These are phyloP conservation scores for Grammomys dolichurus DNA, from an alignment of 2,113 vertebrate genomes.

Conservation along the genomic window DNA sequence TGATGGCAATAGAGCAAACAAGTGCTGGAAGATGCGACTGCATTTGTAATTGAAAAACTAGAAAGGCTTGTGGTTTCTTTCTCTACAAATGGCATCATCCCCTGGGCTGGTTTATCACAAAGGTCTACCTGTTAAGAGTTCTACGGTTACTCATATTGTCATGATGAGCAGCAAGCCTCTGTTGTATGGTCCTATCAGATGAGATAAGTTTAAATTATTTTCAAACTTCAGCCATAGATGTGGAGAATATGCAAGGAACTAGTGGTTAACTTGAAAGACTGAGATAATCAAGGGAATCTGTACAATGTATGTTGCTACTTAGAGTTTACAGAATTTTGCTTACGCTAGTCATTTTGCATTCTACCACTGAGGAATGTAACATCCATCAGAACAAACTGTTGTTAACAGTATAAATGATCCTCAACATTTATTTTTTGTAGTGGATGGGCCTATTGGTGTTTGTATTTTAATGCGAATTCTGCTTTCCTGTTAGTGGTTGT, in stretches of 20 bases:
- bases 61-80: too few species aligned
- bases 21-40: fast-evolving
- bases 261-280: neutral
- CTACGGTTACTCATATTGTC: neutral
- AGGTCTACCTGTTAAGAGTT: neutral
- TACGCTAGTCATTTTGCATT: neutral
- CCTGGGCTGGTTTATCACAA: neutral
- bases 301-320: neutral
- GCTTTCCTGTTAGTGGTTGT: too few species aligned
- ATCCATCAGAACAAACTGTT: neutral
- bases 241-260: neutral
- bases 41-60: neutral
- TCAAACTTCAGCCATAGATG: neutral
- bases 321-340: conserved; percentile 5
- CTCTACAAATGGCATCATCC: neutral
- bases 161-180: neutral
- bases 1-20: too few species aligned
- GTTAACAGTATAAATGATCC: neutral
- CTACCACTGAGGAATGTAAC: neutral
- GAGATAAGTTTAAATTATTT: neutral
- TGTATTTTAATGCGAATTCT: too few species aligned
- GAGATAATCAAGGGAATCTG: neutral
- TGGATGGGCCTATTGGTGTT: too few species aligned
- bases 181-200: too few species aligned
- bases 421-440: neutral